Evolutionary conservation across 1,140 invertebrate species (phyloP).

Genomic region (Agrilus planipennis): DNA sequence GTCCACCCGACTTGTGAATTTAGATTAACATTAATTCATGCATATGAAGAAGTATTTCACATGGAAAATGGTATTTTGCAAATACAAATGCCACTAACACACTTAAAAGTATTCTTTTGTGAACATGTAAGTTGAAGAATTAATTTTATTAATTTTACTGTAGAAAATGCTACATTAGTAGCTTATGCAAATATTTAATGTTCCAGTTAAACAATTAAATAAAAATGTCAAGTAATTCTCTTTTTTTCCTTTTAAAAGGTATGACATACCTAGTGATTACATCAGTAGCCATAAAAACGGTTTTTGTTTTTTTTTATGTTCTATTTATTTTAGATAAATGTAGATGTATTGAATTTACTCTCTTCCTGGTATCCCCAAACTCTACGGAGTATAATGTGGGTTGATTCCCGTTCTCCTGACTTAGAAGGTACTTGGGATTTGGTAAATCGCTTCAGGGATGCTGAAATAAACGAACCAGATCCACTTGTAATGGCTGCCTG

Average conservation of each 20-base stretch:
- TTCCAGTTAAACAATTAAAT: no score
- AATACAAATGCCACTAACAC: slow-evolving; percentile 58
- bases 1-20: slow-evolving; percentile 48
- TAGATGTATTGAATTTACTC: slow-evolving; percentile 41
- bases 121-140: slow-evolving; percentile 47
- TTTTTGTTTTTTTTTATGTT: no score
- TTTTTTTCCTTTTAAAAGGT: no score
- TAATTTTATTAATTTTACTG: no score
- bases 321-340: slow-evolving; percentile 37
- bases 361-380: slow-evolving; percentile 48
- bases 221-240: no score
- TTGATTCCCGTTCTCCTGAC: slow-evolving; percentile 43
- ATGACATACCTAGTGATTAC: no score
- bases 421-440: slow-evolving; percentile 17
- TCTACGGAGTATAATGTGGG: slow-evolving; percentile 54
- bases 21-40: slow-evolving; percentile 60
- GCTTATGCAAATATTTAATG: no score
- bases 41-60: slow-evolving; percentile 48
- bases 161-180: no score
- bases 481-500: slow-evolving; percentile 65
- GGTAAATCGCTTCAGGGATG: slow-evolving; percentile 27
- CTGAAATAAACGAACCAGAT: slow-evolving; percentile 42
- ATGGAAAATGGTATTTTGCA: slow-evolving; percentile 51
- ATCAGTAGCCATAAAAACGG: no score
- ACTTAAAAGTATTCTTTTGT: slow-evolving; percentile 65